Evolutionary conservation across 2,888 invertebrate genomes (phyloP), one percentile per base, ranked within the genome.

Genomic region (Dimorphilus gyrociliatus): DNA sequence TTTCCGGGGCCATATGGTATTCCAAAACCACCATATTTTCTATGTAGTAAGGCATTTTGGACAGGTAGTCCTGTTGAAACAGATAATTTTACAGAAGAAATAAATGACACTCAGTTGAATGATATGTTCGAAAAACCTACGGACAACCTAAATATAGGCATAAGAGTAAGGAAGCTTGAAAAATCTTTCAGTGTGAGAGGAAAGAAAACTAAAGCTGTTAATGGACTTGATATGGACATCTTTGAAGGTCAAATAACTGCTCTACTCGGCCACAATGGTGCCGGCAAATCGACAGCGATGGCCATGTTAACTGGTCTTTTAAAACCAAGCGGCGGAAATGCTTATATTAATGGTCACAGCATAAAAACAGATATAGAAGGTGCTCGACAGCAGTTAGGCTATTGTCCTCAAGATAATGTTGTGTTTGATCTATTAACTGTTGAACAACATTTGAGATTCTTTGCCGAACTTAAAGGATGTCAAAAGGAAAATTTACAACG

Each of bases 211-310:
- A 51, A 63, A 3, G 82, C 77, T 13, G 73, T 86, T 0, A 69
- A 72, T 44, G 69, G 74, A 36, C 66, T 84, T 17, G 69, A 70
- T 7, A 57, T 85, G 53, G 73, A 78, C 39, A 76, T 85, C 51
- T 78, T 76, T 48, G 71, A 75, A 48, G 79, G 79, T 1, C 78
- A 82, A 62, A 82, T 86, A 24, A 84, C 82, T 0, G 79, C n/a
- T n/a, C 64, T 86, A 13, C 65, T 88, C 13, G 88, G 88, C 0
- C 81, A 81, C 55, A 82, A 82, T 55, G 82, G 82, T 6, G 82
- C 81, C 27, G 81, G 86, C 19, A 82, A 82, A 67, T 84, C 85
- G 0, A 86, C 88, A 0, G 82, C 85, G 1, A 84, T 88, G 70
- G 81, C 81, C 0, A 85, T 88, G 76, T 63, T 88, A 25, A 85